These are phyloP conservation scores for Drosophila longiperda DNA, from an alignment of 2,888 invertebrate genomes.

Conservation along the genomic window DNA sequence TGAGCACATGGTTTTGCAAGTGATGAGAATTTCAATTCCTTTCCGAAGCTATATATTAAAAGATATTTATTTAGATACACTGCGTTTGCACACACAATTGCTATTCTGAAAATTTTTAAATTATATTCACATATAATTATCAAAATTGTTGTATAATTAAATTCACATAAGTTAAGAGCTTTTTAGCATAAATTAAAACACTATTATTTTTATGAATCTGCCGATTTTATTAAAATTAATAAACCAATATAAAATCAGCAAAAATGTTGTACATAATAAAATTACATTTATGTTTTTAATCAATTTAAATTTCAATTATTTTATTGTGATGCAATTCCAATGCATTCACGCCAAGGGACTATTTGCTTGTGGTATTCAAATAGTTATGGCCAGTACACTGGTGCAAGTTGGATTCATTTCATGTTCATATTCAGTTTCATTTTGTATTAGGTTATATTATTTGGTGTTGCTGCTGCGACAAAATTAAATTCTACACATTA, in stretches of 20 bases:
- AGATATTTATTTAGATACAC: constrained; percentile 12
- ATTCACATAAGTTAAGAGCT: not conserved
- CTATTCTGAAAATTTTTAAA: not conserved
- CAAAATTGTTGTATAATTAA: not conserved
- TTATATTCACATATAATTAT: not conserved
- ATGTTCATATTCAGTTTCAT: constrained; percentile 8
- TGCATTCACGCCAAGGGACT: not conserved
- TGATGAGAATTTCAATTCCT: constrained; percentile 29
- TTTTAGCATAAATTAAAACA: not conserved
- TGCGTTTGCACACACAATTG: not conserved
- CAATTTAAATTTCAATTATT: not conserved
- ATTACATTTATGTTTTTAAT: not conserved
- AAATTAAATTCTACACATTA: constrained; percentile 79
- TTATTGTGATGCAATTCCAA: not conserved
- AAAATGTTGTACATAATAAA: not conserved
- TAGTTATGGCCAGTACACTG: constrained; percentile 30
- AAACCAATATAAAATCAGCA: not conserved
- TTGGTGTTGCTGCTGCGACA: constrained; percentile 39
- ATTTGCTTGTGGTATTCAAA: constrained; percentile 33
- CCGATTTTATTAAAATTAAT: not conserved
- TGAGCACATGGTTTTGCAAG: constrained; percentile 42
- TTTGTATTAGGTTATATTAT: constrained; percentile 42
- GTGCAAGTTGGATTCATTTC: not conserved
- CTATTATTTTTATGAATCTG: not conserved
- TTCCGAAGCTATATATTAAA: constrained; percentile 21